Conservation (phyloP, 2,888 invertebrate species). For the Orchestes rusci region DNA sequence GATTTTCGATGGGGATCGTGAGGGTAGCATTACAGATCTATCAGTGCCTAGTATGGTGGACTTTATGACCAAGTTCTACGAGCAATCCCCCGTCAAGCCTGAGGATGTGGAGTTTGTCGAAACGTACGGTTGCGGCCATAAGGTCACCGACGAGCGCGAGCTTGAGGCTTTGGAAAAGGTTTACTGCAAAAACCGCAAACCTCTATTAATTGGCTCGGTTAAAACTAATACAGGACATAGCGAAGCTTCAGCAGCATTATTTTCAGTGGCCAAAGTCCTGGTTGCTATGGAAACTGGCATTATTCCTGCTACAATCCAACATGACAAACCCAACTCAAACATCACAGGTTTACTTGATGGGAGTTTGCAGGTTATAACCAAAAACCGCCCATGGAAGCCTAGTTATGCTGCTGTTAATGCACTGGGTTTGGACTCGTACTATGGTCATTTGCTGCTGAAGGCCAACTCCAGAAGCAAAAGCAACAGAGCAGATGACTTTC, state of each 20-base stretch:
- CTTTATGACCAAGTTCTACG: constrained; percentile 51
- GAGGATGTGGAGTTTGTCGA: constrained; percentile 40
- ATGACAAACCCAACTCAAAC: constrained; percentile 77
- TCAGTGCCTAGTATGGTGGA: constrained; percentile 42
- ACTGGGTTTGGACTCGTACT: constrained; percentile 96
- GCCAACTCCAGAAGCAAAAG: constrained; percentile 62
- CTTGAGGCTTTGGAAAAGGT: constrained; percentile 84
- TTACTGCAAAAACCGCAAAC: constrained; percentile 76
- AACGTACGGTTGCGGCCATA: constrained; percentile 40
- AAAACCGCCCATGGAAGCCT: constrained; percentile 75
- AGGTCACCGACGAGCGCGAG: constrained; percentile 57
- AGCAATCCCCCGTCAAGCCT: constrained; percentile 42
- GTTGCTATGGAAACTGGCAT: constrained; percentile 85
- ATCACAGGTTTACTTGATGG: constrained; percentile 84
- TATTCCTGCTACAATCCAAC: constrained; percentile 90
- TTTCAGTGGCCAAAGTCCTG: constrained; percentile 81
- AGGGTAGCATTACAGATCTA: constrained; percentile 37
- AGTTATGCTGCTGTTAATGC: constrained; percentile 89
- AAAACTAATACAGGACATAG: constrained; percentile 98
- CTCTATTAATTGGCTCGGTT: constrained; percentile 87
- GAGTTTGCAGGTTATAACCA: constrained; percentile 68
- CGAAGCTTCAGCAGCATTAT: constrained; percentile 83
- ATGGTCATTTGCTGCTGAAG: constrained; percentile 82
- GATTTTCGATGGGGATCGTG: constrained; percentile 51
- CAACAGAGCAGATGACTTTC: constrained; percentile 47